phyloP scores from a whole-genome alignment of 2,113 vertebrate species.

The Oncorhynchus masou region DNA sequence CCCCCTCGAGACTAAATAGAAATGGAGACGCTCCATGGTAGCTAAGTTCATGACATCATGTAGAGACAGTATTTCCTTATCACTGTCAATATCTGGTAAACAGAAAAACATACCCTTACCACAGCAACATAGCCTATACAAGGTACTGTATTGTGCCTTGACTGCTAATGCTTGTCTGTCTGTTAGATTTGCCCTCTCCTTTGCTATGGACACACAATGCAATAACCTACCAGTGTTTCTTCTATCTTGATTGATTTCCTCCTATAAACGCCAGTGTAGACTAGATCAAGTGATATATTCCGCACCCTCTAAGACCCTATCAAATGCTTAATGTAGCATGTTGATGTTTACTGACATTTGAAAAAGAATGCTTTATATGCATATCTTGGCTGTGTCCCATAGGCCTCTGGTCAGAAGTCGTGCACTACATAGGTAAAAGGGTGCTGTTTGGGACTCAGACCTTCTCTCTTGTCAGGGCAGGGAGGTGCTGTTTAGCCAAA shows the following conservation, averaged over 20 bases:
- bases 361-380: background rate
- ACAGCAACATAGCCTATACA: background rate
- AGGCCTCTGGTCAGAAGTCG: no score
- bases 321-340: background rate
- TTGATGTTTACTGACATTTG: background rate
- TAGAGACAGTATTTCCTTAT: background rate
- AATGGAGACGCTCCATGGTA: background rate
- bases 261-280: background rate
- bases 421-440: no score
- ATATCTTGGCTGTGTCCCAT: no score
- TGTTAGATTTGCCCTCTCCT: background rate
- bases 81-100: background rate
- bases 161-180: background rate
- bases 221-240: slow-evolving; percentile 3
- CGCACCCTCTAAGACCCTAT: background rate
- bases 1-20: background rate
- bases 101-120: background rate
- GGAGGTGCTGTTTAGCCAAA: background rate
- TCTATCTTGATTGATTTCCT: background rate
- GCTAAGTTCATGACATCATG: background rate
- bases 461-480: no score
- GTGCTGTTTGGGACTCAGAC: no score
- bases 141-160: background rate
- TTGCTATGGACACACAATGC: background rate
- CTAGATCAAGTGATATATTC: no score